phyloP scores from a whole-genome alignment of 2,113 vertebrate species.

The Myanophis thanlyinensis region DNA sequence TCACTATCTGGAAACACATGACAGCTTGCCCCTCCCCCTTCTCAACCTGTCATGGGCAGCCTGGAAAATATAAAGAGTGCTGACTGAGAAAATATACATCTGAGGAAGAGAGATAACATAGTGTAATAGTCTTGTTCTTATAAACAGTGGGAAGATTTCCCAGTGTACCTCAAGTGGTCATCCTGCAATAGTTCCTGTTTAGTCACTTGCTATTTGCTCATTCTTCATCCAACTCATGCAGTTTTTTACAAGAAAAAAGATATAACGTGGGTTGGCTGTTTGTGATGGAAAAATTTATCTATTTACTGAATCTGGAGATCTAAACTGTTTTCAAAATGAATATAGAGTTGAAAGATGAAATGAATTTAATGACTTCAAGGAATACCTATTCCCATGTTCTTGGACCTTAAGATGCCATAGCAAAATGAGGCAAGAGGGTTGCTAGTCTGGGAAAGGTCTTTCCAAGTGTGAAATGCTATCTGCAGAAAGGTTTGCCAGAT shows the following conservation, averaged over 20 bases:
- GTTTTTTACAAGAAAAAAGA: conserved; percentile 27
- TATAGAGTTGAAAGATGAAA: neutral
- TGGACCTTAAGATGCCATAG: neutral
- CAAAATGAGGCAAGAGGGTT: neutral
- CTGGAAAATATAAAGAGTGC: conserved; percentile 75
- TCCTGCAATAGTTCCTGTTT: conserved; percentile 45
- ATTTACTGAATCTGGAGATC: neutral
- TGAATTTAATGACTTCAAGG: neutral
- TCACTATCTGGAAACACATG: conserved; percentile 70
- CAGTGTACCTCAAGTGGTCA: conserved; percentile 26
- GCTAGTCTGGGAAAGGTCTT: neutral
- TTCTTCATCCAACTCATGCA: conserved; percentile 30
- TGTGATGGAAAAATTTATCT: neutral
- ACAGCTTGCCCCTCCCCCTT: conserved; percentile 35
- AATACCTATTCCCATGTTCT: neutral
- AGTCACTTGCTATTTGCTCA: conserved; percentile 17
- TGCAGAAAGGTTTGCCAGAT: neutral
- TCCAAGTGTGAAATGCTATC: neutral
- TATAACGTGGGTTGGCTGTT: neutral
- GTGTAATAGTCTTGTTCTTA: conserved; percentile 48
- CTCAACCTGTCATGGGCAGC: conserved; percentile 36
- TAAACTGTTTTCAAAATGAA: neutral
- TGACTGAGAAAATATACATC: conserved; percentile 70
- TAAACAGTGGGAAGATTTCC: conserved; percentile 46
- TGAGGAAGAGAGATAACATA: conserved; percentile 75